Conservation (phyloP, 1,140 invertebrate species). For the Piezodorus guildinii region DNA sequence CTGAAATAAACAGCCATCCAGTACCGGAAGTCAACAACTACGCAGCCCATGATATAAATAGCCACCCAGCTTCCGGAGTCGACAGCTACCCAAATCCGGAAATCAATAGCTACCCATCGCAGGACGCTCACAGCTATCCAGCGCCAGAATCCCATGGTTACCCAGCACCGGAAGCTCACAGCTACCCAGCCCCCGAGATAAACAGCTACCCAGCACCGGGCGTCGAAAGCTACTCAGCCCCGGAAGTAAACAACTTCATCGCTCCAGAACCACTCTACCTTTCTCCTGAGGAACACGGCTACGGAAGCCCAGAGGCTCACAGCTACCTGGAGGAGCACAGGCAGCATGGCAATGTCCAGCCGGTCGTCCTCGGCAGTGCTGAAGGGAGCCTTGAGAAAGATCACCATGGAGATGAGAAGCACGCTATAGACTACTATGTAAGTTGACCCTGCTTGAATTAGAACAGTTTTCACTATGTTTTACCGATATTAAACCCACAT, state of each 20-base stretch:
- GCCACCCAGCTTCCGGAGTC: too few relatives aligned
- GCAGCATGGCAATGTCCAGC: not conserved
- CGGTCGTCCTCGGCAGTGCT: not conserved
- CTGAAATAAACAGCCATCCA: too few relatives aligned
- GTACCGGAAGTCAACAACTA: too few relatives aligned
- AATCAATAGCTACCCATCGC: too few relatives aligned
- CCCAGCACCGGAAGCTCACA: not conserved
- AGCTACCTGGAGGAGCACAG: slow-evolving; percentile 1
- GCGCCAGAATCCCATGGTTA: not conserved
- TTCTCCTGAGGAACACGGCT: not conserved
- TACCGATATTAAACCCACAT: too few relatives aligned
- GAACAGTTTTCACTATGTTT: too few relatives aligned
- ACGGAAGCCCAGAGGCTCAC: not conserved
- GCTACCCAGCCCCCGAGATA: not conserved
- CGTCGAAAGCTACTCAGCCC: not conserved
- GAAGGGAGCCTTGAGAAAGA: not conserved
- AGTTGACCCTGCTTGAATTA: not conserved
- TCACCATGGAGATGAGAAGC: not conserved
- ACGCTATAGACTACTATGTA: not conserved
- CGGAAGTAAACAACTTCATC: not conserved
- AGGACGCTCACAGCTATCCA: not conserved
- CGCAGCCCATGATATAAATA: too few relatives aligned
- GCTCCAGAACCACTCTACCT: not conserved
- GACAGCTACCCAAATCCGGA: too few relatives aligned
- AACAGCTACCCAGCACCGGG: not conserved